A percentile compares a stretch with the other conserved stretches of the same genome.
Evolutionary conservation across 2,888 invertebrate species (phyloP).

Genomic region (Flexamia atlantica): DNA sequence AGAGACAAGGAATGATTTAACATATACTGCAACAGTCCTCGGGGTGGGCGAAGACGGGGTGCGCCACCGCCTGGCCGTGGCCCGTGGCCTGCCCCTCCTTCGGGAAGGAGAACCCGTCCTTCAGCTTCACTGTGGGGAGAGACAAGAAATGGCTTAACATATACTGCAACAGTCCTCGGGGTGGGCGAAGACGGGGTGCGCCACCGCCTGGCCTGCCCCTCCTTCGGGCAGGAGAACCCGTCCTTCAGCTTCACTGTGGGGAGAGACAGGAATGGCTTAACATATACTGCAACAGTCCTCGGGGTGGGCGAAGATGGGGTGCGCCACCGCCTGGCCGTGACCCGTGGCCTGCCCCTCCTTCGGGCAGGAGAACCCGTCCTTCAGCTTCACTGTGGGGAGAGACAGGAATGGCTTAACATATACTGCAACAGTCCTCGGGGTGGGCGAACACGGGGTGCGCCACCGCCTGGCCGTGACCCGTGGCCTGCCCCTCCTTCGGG

Average conservation of each 20-base stretch:
- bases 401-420: no score
- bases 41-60: no score
- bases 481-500: slow-evolving; percentile 83
- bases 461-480: no score
- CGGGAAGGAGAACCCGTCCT: slow-evolving; percentile 93
- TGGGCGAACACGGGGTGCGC: no score
- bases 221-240: slow-evolving; percentile 91
- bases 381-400: slow-evolving; percentile 85
- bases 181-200: slow-evolving; percentile 92
- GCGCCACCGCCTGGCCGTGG: no score
- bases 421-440: no score
- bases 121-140: slow-evolving; percentile 85
- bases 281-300: no score
- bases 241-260: slow-evolving; percentile 85
- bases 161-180: slow-evolving; percentile 94
- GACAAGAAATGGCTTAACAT: no score
- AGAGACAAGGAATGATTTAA: no score
- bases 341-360: slow-evolving; percentile 81
- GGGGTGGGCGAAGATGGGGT: no score
- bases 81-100: slow-evolving; percentile 82
- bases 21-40: no score
- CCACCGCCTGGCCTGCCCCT: slow-evolving; percentile 82
- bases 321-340: slow-evolving; percentile 83
- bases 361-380: slow-evolving; percentile 93
- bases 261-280: no score